Base-by-base conservation (phyloP, 2,888 invertebrate species). In the Antheraea yamamai region DNA sequence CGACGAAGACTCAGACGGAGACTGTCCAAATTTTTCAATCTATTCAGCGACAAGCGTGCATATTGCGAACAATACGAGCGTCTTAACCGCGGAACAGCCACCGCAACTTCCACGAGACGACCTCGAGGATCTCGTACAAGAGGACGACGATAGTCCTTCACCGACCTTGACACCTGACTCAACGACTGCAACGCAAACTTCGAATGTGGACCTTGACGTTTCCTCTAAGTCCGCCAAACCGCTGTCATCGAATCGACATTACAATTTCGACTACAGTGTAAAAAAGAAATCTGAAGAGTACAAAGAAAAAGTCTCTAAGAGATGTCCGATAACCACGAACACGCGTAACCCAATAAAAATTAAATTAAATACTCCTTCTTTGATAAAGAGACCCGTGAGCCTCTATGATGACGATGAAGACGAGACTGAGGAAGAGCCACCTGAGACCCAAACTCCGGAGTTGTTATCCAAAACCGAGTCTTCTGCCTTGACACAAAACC, bases 21-120 rank as follows among this genome's bases (percentile, higher is more conserved):
- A 97, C 82, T 98, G 98, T 89, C 98, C 98, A 7, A 98, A 98
- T 89, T 97, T 97, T 88, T 97, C 97, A 18, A 97, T 98, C 80
- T 98, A 98, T 90, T 98, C 98, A 0, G 96, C 97, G 14, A 96
- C 97, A 82, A 97, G 97, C 77, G 97, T 97, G 85, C 97, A 97
- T 80, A 96, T 97, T 74, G 97, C 97, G 0, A 95, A 96, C 80
- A 95, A 94, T 77, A 80, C 85, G 39, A 81, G 79, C 74, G 80
- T 77, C 26, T 75, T 81, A n/a, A 76, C 78, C 20, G 80, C 81
- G 51, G 82, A 83, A 26, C 73, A 77, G 20, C 79, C 82, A 12
- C 66, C 77, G 72, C 77, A 76, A 72, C 80, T 76, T 14, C 77
- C 74, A 64, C 77, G 77, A 58, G 80, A 85, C 74, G 81, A 83